Conservation (phyloP, 2,888 invertebrate genomes). For the Nasonia oneida region DNA sequence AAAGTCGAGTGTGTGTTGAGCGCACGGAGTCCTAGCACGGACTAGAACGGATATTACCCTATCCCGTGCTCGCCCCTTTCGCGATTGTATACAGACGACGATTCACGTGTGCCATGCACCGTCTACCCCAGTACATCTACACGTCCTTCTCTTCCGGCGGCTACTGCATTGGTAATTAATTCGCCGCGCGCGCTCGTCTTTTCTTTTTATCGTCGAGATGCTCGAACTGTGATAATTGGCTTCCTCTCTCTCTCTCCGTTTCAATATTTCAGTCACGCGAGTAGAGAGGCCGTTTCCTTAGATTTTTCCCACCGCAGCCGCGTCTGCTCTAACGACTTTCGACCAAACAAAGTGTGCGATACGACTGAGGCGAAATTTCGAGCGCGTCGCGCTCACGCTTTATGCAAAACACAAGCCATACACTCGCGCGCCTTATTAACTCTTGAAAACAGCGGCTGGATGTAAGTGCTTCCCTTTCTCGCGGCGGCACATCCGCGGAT, state of each 20-base stretch:
- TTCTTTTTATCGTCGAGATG: neutral
- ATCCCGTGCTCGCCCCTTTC: neutral
- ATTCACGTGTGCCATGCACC: slow-evolving; percentile 17
- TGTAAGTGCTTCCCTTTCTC: slow-evolving; percentile 39
- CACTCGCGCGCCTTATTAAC: slow-evolving; percentile 43
- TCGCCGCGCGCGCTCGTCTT: neutral
- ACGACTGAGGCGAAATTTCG: neutral
- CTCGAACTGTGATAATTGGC: slow-evolving; percentile 50
- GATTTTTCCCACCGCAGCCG: slow-evolving; percentile 15
- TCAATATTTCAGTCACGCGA: slow-evolving; percentile 55
- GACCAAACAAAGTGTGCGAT: neutral
- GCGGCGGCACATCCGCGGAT: slow-evolving; percentile 53
- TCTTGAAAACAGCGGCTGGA: slow-evolving; percentile 66
- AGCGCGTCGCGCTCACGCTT: neutral
- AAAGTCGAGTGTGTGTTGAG: slow-evolving; percentile 8
- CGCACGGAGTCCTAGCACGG: slow-evolving; percentile 71
- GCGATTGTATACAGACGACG: neutral
- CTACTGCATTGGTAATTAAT: neutral
- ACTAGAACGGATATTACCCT: slow-evolving; percentile 77
- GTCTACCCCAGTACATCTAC: neutral
- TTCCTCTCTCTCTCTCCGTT: neutral
- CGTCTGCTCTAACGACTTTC: neutral
- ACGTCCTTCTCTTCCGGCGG: neutral
- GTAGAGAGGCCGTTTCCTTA: slow-evolving; percentile 3
- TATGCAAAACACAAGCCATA: slow-evolving; percentile 38